These are phyloP conservation scores for Euborellia annulipes DNA, from an alignment of 1,140 invertebrate species.

Conservation along the genomic window DNA sequence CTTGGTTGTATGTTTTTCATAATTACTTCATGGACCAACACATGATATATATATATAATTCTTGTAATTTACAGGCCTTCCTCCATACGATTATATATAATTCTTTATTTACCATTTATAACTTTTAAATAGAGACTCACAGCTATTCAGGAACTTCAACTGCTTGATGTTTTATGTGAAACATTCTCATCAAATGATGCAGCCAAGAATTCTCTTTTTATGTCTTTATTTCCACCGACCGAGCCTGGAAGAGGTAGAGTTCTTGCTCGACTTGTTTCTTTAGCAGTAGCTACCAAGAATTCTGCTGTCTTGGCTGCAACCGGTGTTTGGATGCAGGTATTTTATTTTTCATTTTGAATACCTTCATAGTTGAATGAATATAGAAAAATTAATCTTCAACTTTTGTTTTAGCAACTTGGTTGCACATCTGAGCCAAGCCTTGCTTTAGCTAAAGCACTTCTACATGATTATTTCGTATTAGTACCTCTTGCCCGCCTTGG, in stretches of 20 bases:
- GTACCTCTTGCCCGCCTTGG: conserved; percentile 44
- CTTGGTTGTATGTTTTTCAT: too few species aligned
- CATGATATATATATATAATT: too few species aligned
- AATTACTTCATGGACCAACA: too few species aligned
- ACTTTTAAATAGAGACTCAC: conserved; percentile 28
- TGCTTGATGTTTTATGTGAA: conserved; percentile 57
- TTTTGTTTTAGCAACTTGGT: conserved; percentile 46
- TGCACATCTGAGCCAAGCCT: conserved; percentile 54
- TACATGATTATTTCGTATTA: conserved; percentile 63
- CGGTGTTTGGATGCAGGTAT: conserved; percentile 60
- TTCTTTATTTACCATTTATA: too few species aligned
- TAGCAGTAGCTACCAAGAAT: conserved; percentile 56
- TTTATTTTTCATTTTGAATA: not conserved
- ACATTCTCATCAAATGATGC: conserved; percentile 56
- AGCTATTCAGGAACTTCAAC: conserved; percentile 53
- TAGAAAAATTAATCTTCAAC: not conserved
- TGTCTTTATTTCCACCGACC: conserved; percentile 55
- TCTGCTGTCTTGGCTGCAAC: conserved; percentile 53
- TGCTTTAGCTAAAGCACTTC: conserved; percentile 51
- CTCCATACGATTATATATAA: too few species aligned
- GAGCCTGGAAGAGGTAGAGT: conserved; percentile 47
- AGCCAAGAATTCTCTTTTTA: conserved; percentile 60
- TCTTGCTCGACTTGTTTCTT: conserved; percentile 59
- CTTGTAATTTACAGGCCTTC: too few species aligned
- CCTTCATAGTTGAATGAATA: not conserved